Evolutionary conservation across 1,140 invertebrate genomes (phyloP).

Genomic region (Aphaenogaster floridana): DNA sequence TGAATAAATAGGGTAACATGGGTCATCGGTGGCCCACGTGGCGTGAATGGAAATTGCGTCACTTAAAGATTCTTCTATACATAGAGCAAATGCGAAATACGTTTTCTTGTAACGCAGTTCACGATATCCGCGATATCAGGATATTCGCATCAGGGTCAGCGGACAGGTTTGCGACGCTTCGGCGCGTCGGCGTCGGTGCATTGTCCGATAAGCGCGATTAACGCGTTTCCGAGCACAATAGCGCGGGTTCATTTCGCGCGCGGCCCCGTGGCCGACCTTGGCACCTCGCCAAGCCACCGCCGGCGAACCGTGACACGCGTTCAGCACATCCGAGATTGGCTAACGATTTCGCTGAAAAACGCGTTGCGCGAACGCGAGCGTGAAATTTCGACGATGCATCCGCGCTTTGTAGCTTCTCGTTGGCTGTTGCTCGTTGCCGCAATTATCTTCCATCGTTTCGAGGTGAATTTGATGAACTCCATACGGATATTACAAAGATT

Average conservation of each 20-base stretch:
- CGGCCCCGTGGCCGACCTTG: slow-evolving; percentile 12
- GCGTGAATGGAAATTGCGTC: too few species aligned
- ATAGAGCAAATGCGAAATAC: too few species aligned
- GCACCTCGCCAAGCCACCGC: slow-evolving; percentile 19
- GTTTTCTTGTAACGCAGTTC: neutral
- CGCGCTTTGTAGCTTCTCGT: neutral
- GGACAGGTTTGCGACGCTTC: slow-evolving; percentile 10
- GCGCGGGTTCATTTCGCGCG: slow-evolving; percentile 14
- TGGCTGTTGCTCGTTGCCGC: neutral
- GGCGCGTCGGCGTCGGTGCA: neutral
- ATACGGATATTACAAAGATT: neutral
- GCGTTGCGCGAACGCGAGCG: neutral
- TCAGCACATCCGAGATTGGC: slow-evolving; percentile 19
- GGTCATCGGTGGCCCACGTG: too few species aligned
- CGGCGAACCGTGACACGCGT: slow-evolving; percentile 4
- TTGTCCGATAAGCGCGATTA: slow-evolving; percentile 34
- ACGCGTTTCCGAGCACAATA: slow-evolving; percentile 20
- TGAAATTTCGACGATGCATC: neutral
- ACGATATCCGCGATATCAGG: neutral
- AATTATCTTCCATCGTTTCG: neutral
- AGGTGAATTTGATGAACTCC: neutral
- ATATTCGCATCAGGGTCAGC: neutral
- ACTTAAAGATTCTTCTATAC: too few species aligned
- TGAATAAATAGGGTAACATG: too few species aligned
- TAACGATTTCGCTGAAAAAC: slow-evolving; percentile 24